phyloP scores from a whole-genome alignment of 1,140 invertebrate species.

The Ceratina japonica region DNA sequence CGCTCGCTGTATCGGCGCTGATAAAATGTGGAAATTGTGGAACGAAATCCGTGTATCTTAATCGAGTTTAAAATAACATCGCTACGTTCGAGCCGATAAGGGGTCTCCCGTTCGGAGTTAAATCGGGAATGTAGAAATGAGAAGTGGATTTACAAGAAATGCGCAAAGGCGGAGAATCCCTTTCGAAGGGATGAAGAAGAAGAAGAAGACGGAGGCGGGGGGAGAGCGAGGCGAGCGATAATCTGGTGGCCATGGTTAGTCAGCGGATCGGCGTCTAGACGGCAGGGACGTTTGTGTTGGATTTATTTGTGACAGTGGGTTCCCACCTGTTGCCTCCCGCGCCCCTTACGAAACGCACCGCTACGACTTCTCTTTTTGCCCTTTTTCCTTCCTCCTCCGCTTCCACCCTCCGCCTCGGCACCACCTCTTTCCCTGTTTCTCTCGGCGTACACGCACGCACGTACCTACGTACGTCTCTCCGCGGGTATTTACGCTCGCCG shows the following conservation, averaged over 20 bases:
- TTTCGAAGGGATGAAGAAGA: conserved; percentile 9
- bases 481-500: conserved; percentile 11
- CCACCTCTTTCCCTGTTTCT: conserved; percentile 17
- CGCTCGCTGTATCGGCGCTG: not conserved
- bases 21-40: no score
- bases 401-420: conserved; percentile 12
- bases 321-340: conserved; percentile 77
- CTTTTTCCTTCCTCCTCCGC: conserved; percentile 50
- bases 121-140: not conserved
- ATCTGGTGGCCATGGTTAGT: conserved; percentile 66
- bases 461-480: conserved; percentile 37
- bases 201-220: not conserved
- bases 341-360: conserved; percentile 67
- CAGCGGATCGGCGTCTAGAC: conserved; percentile 70
- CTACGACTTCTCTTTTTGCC: conserved; percentile 51
- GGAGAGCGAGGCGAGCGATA: conserved; percentile 35
- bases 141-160: not conserved
- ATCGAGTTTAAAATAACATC: no score
- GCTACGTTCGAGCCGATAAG: no score
- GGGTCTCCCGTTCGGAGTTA: no score
- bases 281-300: conserved; percentile 70
- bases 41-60: no score
- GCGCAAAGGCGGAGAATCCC: not conserved
- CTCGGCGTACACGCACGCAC: conserved; percentile 34
- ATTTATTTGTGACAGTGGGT: conserved; percentile 75